Percentiles rank a stretch among this genome's conserved stretches.
These are phyloP conservation scores for Melanotaenia pygmaea DNA, from an alignment of 2,797 vertebrate species.

Conservation along the genomic window DNA sequence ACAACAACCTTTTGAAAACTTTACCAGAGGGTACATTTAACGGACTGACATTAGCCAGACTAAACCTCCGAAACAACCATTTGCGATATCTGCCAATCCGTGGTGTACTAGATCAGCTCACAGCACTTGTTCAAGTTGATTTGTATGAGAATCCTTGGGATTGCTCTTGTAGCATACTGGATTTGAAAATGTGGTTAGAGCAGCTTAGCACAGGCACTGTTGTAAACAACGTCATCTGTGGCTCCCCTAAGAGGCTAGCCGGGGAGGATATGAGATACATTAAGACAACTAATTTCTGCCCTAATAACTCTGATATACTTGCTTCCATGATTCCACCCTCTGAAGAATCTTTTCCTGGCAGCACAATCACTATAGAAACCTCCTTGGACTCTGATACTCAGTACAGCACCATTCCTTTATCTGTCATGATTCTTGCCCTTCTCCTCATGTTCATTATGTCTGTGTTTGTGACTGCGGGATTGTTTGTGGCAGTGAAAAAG, in stretches of 20 bases:
- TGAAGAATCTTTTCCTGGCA: slow-evolving; percentile 85
- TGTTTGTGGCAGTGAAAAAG: slow-evolving; percentile 93
- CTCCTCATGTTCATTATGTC: slow-evolving; percentile 95
- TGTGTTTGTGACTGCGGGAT: slow-evolving; percentile 92
- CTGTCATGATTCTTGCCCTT: slow-evolving; percentile 94
- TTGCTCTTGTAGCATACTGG: slow-evolving; percentile 92
- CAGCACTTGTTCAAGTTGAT: slow-evolving; percentile 93
- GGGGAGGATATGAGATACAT: slow-evolving; percentile 93
- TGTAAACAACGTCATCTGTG: slow-evolving; percentile 94
- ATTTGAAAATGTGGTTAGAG: slow-evolving; percentile 95
- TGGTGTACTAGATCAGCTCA: slow-evolving; percentile 92
- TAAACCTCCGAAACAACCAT: slow-evolving; percentile 95
- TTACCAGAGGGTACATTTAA: slow-evolving; percentile 90
- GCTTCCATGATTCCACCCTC: slow-evolving; percentile 89
- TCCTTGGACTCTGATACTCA: slow-evolving; percentile 84
- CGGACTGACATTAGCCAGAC: slow-evolving; percentile 89
- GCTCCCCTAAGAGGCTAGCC: slow-evolving; percentile 90
- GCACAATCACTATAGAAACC: slow-evolving; percentile 88
- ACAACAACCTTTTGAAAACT: slow-evolving; percentile 94
- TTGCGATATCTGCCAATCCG: slow-evolving; percentile 89
- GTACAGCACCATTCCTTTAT: slow-evolving; percentile 89
- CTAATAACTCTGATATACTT: slow-evolving; percentile 89
- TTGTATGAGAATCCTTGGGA: slow-evolving; percentile 99
- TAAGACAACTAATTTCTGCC: slow-evolving; percentile 89
- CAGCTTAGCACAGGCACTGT: slow-evolving; percentile 92